Evolutionary conservation across 92 coral and sea anemone genomes (phyloP).

Genomic region (Zoanthus solanderi): DNA sequence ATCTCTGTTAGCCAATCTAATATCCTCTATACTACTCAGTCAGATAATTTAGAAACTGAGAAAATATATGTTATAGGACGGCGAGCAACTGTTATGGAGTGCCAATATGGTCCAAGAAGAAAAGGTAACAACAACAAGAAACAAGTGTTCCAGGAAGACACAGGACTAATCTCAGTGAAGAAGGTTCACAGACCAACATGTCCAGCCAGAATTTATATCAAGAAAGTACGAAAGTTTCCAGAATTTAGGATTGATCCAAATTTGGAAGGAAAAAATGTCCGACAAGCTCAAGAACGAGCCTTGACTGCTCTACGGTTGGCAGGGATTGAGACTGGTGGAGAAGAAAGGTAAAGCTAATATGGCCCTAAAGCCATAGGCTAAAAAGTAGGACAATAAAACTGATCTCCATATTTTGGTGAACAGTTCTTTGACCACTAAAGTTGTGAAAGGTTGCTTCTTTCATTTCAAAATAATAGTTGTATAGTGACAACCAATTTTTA

Average conservation of each 20-base stretch:
- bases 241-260: conserved; percentile 91
- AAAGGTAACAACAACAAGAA: conserved; percentile 88
- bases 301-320: conserved; percentile 84
- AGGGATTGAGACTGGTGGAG: conserved; percentile 93
- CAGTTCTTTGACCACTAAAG: too few species aligned
- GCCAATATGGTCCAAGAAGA: conserved; percentile 98
- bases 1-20: too few species aligned
- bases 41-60: background rate
- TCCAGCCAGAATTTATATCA: conserved; percentile 97
- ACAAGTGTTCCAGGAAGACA: conserved; percentile 72
- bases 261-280: conserved; percentile 88
- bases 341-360: conserved; percentile 79
- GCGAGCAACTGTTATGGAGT: conserved; percentile 99
- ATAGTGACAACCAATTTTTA: too few species aligned
- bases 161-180: conserved; percentile 58
- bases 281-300: conserved; percentile 98
- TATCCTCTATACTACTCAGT: too few species aligned
- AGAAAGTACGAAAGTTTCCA: conserved; percentile 96
- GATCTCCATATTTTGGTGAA: too few species aligned
- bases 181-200: conserved; percentile 94
- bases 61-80: conserved; percentile 69
- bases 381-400: too few species aligned
- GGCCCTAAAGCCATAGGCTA: too few species aligned
- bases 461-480: too few species aligned
- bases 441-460: too few species aligned